Base-by-base conservation (phyloP, 2,797 vertebrate genomes). In the Myotis daubentonii region DNA sequence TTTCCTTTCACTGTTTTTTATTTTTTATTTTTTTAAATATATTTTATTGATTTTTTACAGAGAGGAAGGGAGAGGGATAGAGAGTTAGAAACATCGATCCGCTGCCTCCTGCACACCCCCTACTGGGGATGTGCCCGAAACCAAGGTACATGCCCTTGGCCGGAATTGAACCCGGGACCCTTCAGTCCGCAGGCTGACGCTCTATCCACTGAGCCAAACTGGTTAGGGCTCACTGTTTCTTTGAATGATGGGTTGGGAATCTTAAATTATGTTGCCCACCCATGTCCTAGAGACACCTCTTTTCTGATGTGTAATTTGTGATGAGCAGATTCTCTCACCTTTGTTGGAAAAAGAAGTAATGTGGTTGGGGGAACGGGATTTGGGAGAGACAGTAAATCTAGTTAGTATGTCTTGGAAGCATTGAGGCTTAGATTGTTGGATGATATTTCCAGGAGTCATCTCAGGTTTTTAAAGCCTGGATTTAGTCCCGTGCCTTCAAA, bases 1-100 rank as follows among this genome's bases (percentile, higher is more conserved):
- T 97, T 97, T 91, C 89, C 79, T 94, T 97, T 89, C 0, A 2
- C 93, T 62, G 30, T 94, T 96, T 96, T 96, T 80, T 89, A 94
- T 44, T 44, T 44, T 41, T 41, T 41, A 41, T 41, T 9, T 41
- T 41, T 44, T 44, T 44, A 44, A 41, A 44, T 10, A 44, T 44
- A 44, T 9, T 44, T 44, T 44, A 44, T 44, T 44, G 41, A 44
- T 44, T 44, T 44, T 44, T 44, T 44, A 44, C 41, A 44, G 41
- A 44, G 8, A 44, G 41, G 41, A 44, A 44, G 41, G 41, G 41
- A 44, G 41, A 44, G 41, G 41, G 41, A 44, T 44, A 44, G 41
- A 44, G 41, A 44, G 41, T 44, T 44, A 44, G 41, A 44, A 44
- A 44, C 41, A 44, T 44, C 41, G 9, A 44, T 44, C 41, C 9